Percentiles rank a stretch among this genome's conserved stretches.
phyloP scores from a whole-genome alignment of 2,797 vertebrate genomes.

The Pogonophryne albipinna region DNA sequence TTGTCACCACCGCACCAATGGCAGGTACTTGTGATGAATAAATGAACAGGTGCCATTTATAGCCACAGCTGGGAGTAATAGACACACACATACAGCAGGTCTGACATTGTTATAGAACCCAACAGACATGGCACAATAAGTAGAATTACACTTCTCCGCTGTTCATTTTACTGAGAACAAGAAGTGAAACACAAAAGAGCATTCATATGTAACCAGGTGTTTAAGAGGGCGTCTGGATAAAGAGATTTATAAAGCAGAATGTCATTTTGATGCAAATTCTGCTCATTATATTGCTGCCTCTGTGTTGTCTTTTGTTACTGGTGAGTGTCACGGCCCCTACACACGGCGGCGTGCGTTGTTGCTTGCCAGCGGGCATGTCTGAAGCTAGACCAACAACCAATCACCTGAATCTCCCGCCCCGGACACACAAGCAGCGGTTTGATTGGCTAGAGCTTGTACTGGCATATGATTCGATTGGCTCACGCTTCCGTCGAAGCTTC shows the following conservation, averaged over 20 bases:
- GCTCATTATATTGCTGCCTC: neutral
- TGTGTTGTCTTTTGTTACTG: neutral
- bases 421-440: too few species aligned
- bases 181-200: neutral
- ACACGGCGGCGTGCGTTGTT: too few species aligned
- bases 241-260: neutral
- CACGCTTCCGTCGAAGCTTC: too few species aligned
- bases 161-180: neutral
- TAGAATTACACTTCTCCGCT: conserved; percentile 1
- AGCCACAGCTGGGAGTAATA: conserved; percentile 12
- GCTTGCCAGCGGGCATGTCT: too few species aligned
- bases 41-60: conserved; percentile 5
- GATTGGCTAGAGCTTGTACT: too few species aligned
- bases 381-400: too few species aligned
- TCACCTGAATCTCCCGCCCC: too few species aligned
- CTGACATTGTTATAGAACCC: conserved; percentile 9
- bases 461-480: too few species aligned
- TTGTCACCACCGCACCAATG: neutral
- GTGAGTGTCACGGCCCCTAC: neutral
- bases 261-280: neutral
- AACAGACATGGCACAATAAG: neutral
- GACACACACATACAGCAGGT: conserved; percentile 4
- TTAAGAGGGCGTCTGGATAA: neutral
- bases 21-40: conserved; percentile 10
- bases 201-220: conserved; percentile 1